Base-by-base conservation (phyloP, 2,888 invertebrate species). In the Spialia ferax region DNA sequence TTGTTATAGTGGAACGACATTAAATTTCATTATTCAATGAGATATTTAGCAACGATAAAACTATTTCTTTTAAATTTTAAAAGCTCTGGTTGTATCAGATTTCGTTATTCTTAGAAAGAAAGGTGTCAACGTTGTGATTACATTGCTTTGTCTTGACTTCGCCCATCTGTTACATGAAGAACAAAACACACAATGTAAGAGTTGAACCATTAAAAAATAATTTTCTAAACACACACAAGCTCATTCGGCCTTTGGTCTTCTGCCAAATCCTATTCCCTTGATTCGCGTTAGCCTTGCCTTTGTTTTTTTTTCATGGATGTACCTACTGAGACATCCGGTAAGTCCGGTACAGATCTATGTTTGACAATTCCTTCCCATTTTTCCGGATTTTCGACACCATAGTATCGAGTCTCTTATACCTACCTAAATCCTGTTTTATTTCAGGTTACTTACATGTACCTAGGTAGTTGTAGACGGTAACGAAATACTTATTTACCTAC, bases 181-280 rank as follows among this genome's bases (percentile, higher is more conserved):
- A 38, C n/a, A 57, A 69, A 69, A 61, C 78, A 77, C 73, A 74
- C 74, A 71, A 74, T 77, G 74, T 75, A 76, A 71, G 78, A 75
- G 35, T 18, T 42, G 26, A 48, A 54, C 20, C 32, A 38, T 69
- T 63, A 50, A 67, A 71, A 72, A 70, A 62, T 59, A 60, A 66
- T 69, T 63, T 56, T 69, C 26, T 13, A 68, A 74, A 74, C 70
- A 62, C 70, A 74, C 69, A 18, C 69, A 71, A 67, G 73, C 42
- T 61, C 10, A 50, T 75, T 73, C 77, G 85, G 81, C 82, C 81
- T 85, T 81, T 81, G 84, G 77, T 52, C 64, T 26, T 69, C 72
- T 83, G 90, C 91, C 91, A 91, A 87, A 82, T 75, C 54, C 70
- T 68, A 71, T 78, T 84, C 79, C 82, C 85, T 85, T 86, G 83